Percentiles rank a stretch among this genome's conserved stretches.
These are phyloP conservation scores for Malurus melanocephalus DNA, from an alignment of 2,113 vertebrate genomes.

Conservation along the genomic window DNA sequence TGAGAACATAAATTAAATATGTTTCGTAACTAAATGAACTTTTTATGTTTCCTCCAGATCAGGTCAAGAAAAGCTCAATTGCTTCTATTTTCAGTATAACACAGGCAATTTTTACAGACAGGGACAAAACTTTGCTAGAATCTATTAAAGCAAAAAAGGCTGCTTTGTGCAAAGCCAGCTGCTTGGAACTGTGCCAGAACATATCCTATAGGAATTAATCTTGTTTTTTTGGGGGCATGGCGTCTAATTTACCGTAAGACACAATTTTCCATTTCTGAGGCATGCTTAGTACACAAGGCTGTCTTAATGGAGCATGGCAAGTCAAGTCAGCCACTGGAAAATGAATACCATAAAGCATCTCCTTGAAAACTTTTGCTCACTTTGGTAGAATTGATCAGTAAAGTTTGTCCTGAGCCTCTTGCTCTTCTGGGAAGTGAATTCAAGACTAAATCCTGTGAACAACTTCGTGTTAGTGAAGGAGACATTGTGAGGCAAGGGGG, in stretches of 20 bases:
- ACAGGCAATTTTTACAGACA: constrained; percentile 6
- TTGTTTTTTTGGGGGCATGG: not conserved
- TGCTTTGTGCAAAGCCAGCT: constrained; percentile 36
- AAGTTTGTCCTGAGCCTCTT: not conserved
- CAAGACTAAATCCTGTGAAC: not conserved
- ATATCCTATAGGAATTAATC: constrained; percentile 30
- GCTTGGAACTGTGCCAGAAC: not conserved
- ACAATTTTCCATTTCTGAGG: constrained; percentile 28
- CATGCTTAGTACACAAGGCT: not conserved
- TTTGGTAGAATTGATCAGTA: not conserved
- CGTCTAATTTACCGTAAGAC: not conserved
- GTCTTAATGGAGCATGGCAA: not conserved
- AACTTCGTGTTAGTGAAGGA: not conserved
- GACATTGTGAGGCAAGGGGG: not conserved
- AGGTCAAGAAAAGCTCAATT: constrained; percentile 19
- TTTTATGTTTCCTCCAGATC: not conserved
- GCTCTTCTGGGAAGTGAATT: not conserved
- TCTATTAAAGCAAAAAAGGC: constrained; percentile 2
- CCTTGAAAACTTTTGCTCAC: not conserved
- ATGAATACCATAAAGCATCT: not conserved
- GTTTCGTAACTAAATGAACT: not conserved
- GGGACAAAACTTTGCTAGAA: constrained; percentile 1
- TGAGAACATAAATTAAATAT: not conserved
- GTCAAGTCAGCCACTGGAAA: constrained; percentile 5
- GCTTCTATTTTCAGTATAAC: constrained; percentile 41